Evolutionary conservation across 1,140 invertebrate species (phyloP), one percentile per base, ranked within the genome.

Genomic region (Manduca sexta): DNA sequence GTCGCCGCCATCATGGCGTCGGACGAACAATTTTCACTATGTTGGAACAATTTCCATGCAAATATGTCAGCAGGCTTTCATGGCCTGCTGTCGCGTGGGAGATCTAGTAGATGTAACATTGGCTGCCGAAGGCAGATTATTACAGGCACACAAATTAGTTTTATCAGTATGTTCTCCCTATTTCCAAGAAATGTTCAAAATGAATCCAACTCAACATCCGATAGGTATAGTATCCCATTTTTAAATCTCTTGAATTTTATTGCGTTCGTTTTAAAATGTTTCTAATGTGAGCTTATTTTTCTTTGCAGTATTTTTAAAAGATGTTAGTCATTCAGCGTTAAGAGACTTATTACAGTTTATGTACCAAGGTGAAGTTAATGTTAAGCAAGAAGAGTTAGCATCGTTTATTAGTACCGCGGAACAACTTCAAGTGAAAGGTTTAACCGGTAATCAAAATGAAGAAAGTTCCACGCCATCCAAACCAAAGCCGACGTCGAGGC

Each of bases 301-400:
- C 69, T 64, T 87, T 86, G 50, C 76, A 89, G 92, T 95, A 69
- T 94, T 95, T 86, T 88, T 96, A 74, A 94, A 94, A 87, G 93
- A 94, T 80, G 91, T 94, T 74, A 90, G 90, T 79, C 91, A 92
- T 78, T 86, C 88, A 51, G 92, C 93, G 57, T 82, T 95, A 64
- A 91, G 90, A 82, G 91, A 93, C 79, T 88, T 95, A 63, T 88
- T 95, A 64, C 91, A 93, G 70, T 95, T 95, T 82, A 95, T 95
- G 92, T 95, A 95, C 74, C 91, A 92, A 86, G 94, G 94, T 57
- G 93, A 95, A 88, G 93, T 95, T 41, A 94, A 94, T 87, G 92
- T 95, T 64, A 92, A 91, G 66, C 92, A 95, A 86, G 92, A 94
- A 74, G 93, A 94, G 64, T 88, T 95, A 74, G 89, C 91, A 50